Conservation (phyloP, 1,140 invertebrate genomes). For the Trialeurodes vaporariorum region DNA sequence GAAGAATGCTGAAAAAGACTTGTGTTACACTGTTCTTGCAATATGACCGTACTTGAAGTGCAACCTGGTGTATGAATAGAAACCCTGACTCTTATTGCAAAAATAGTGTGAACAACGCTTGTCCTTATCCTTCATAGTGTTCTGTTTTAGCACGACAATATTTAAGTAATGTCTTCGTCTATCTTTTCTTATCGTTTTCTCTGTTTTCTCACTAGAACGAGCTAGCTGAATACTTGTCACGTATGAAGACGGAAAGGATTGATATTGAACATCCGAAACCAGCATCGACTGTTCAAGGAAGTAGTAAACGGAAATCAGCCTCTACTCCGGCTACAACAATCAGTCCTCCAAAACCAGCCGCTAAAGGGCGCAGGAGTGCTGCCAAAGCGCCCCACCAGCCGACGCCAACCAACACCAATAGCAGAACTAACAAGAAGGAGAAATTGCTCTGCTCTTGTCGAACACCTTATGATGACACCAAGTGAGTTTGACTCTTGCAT, state of each 20-base stretch:
- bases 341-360: constrained; percentile 30
- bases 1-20: too few relatives aligned
- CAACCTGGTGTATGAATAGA: too few relatives aligned
- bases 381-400: constrained; percentile 17
- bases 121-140: too few relatives aligned
- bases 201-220: constrained; percentile 8
- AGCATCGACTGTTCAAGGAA: constrained; percentile 29
- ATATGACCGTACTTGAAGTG: too few relatives aligned
- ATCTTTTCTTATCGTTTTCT: too few relatives aligned
- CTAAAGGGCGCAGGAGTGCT: constrained; percentile 26
- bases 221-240: constrained; percentile 7
- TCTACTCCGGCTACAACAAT: constrained; percentile 38
- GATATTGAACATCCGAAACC: not conserved
- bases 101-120: too few relatives aligned
- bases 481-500: constrained; percentile 42
- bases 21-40: too few relatives aligned
- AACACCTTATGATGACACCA: constrained; percentile 88
- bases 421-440: constrained; percentile 46
- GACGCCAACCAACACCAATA: constrained; percentile 17
- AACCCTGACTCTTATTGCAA: too few relatives aligned
- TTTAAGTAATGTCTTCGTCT: too few relatives aligned
- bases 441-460: constrained; percentile 88
- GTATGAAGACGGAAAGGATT: not conserved
- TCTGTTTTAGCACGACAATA: too few relatives aligned
- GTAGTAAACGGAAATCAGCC: constrained; percentile 43